These are phyloP conservation scores for Gobionotothen gibberifrons DNA, from an alignment of 2,797 vertebrate species.

Conservation along the genomic window DNA sequence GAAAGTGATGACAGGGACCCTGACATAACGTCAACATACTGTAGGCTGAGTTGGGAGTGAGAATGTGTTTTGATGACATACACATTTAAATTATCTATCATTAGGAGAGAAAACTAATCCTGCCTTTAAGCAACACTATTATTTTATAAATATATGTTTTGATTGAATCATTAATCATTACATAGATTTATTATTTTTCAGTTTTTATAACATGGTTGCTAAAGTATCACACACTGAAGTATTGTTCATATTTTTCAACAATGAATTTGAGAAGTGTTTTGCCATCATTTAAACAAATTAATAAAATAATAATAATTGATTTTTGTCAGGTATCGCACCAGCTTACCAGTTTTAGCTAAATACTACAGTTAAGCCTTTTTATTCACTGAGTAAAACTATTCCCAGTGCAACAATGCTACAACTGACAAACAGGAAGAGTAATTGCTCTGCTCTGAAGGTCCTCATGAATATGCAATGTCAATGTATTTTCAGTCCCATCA, in stretches of 20 bases:
- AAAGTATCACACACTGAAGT: background rate
- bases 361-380: conserved; percentile 11
- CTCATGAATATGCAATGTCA: conserved; percentile 73
- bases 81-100: background rate
- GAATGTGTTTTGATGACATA: no score
- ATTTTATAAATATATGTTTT: background rate
- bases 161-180: background rate
- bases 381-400: conserved; percentile 37
- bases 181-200: background rate
- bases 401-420: conserved; percentile 35
- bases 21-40: no score
- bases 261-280: background rate
- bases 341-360: conserved; percentile 10
- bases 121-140: background rate
- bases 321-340: no score
- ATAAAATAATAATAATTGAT: no score
- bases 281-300: background rate
- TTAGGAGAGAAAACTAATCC: no score
- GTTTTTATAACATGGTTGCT: background rate
- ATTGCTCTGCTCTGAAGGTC: conserved; percentile 62
- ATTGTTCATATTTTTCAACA: background rate
- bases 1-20: no score
- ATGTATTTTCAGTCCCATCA: conserved; percentile 56
- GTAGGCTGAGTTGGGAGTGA: no score
- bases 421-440: conserved; percentile 51